Evolutionary conservation across 2,113 vertebrate species (phyloP).

Genomic region (Nymphicus hollandicus): DNA sequence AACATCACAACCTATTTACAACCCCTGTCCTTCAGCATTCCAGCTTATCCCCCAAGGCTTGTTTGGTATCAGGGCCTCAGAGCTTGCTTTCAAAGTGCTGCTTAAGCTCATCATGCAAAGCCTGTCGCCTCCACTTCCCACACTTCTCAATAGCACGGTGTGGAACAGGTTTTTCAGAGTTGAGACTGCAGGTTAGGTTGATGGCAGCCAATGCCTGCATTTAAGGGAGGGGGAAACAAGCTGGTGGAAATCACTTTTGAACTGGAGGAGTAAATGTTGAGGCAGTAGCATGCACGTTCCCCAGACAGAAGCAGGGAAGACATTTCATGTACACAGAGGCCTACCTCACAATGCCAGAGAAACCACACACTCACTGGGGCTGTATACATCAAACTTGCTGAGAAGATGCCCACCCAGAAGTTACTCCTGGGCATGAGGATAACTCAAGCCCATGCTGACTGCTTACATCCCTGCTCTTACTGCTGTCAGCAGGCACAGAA

Average conservation of each 20-base stretch:
- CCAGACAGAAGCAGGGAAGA: neutral
- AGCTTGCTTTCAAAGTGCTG: no score
- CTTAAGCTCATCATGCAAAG: no score
- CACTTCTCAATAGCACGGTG: rapidly evolving
- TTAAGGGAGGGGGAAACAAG: neutral
- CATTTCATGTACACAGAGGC: rapidly evolving
- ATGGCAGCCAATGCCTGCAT: neutral
- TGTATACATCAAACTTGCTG: no score
- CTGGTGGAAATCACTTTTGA: rapidly evolving
- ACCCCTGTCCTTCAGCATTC: no score
- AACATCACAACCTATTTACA: no score
- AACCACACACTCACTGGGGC: rapidly evolving
- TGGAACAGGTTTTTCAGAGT: neutral
- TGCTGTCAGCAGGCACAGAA: neutral
- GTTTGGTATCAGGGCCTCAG: no score
- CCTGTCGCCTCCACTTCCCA: no score
- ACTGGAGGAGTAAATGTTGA: neutral
- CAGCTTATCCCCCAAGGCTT: no score
- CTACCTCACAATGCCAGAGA: neutral
- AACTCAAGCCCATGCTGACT: rapidly evolving
- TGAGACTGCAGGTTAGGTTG: rapidly evolving
- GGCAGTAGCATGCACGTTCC: rapidly evolving
- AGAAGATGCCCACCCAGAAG: rapidly evolving
- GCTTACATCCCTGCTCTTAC: no score
- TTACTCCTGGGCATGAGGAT: neutral